These are phyloP conservation scores for Papilio helenus DNA, from an alignment of 1,140 invertebrate genomes.

Conservation along the genomic window DNA sequence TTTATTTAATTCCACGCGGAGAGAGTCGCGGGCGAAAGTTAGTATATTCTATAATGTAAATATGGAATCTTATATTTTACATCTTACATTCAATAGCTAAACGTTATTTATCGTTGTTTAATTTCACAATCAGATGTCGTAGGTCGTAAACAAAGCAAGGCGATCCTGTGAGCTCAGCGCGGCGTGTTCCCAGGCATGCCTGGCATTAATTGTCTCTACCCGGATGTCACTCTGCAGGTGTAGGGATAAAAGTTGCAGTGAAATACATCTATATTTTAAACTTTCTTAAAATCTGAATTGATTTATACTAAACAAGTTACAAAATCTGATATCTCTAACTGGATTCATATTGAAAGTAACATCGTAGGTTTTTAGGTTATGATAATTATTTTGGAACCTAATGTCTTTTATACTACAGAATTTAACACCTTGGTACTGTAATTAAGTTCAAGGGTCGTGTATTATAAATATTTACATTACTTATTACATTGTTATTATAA, in stretches of 20 bases:
- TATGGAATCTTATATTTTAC: not conserved
- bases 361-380: not conserved
- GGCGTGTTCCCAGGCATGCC: not conserved
- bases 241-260: not conserved
- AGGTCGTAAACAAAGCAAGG: slow-evolving; percentile 15
- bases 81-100: not conserved
- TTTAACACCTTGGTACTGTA: not conserved
- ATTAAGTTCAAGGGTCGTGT: not conserved
- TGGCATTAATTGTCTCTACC: not conserved
- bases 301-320: too few species aligned
- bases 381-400: not conserved
- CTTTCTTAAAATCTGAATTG: not conserved
- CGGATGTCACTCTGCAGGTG: slow-evolving; percentile 17
- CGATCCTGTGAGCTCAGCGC: not conserved
- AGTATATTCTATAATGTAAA: not conserved
- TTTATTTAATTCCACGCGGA: too few species aligned
- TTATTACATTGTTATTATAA: slow-evolving; percentile 1
- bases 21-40: too few species aligned
- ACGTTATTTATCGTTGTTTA: not conserved
- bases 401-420: not conserved
- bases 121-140: slow-evolving; percentile 4
- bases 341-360: not conserved
- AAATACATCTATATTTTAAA: not conserved
- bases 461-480: not conserved
- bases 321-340: too few species aligned